Conservation (phyloP, 2,113 vertebrate species). For the Charadrius vociferus region DNA sequence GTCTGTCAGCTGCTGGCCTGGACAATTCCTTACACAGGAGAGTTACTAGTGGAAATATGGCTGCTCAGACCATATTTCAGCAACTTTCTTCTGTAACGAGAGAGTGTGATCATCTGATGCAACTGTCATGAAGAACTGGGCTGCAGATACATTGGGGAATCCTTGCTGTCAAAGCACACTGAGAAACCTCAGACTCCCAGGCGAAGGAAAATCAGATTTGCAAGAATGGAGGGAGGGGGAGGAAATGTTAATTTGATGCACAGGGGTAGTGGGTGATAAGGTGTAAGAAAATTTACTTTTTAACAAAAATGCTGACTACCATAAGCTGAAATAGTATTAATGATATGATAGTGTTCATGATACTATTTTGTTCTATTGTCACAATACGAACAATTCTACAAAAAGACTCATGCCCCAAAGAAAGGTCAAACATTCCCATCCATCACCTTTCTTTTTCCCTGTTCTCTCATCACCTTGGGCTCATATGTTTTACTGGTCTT, state of each 20-base stretch:
- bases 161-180: background rate
- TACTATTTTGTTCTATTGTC: background rate
- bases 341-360: background rate
- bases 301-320: background rate
- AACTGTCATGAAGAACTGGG: accelerated
- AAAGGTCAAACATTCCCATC: background rate
- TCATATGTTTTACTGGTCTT: background rate
- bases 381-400: background rate
- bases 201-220: background rate
- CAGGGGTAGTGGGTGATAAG: background rate
- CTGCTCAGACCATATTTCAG: background rate
- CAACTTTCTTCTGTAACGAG: background rate
- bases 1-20: background rate
- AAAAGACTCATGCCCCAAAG: background rate
- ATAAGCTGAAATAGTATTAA: background rate
- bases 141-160: background rate
- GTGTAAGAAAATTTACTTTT: background rate
- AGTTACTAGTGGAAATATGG: background rate
- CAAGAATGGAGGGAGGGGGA: background rate
- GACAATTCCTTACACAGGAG: background rate
- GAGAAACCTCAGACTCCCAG: background rate
- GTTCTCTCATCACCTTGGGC: background rate
- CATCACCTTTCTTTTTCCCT: background rate
- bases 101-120: background rate
- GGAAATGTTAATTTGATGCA: background rate